Base-by-base conservation (phyloP, 2,888 invertebrate species). In the Dynastes grantii region DNA sequence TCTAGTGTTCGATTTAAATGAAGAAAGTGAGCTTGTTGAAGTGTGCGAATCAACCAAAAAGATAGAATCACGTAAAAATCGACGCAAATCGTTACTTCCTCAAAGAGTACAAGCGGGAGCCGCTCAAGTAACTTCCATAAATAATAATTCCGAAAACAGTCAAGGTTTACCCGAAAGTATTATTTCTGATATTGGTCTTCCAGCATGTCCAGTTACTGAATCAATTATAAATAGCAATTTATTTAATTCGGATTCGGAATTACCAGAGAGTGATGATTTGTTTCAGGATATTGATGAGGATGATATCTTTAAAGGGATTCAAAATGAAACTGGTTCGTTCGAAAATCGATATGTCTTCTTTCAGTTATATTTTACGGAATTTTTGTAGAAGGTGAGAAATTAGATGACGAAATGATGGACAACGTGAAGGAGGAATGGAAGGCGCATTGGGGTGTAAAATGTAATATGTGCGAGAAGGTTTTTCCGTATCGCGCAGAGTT, bases 361-460 rank as follows among this genome's bases (percentile, higher is more conserved):
- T 32, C 3, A 11, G 32, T 27, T 9, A 29, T 22, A 11, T n/a
- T 4, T 55, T 16, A 40, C 40, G 58, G 76, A 65, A 9, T 11
- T 63, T 11, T 78, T 82, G 11, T 53, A 85, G 86, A 85, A 79
- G 86, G 85, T 58, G 85, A 86, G 78, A 85, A 87, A 81, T 80
- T 88, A 76, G 85, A 86, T 82, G 85, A 87, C 79, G 87, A 87
- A 79, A 86, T 87, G n/a, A 89, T 90, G 68, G 90, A 91, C 73
- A 90, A 90, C 81, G 90, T 90, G 2, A 88, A 88, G 81, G 88
- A 89, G 81, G 88, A 88, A 82, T 88, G 87, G 87, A 83, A 87
- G 61, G 86, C 87, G 0, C 87, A 88, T 79, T 88, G 92, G 85
- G 92, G 92, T 2, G 91, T 92, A 11, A 89, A 90, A 79, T 92